Base-by-base conservation (phyloP, 2,888 invertebrate genomes). In the Eristalinus aeneus region DNA sequence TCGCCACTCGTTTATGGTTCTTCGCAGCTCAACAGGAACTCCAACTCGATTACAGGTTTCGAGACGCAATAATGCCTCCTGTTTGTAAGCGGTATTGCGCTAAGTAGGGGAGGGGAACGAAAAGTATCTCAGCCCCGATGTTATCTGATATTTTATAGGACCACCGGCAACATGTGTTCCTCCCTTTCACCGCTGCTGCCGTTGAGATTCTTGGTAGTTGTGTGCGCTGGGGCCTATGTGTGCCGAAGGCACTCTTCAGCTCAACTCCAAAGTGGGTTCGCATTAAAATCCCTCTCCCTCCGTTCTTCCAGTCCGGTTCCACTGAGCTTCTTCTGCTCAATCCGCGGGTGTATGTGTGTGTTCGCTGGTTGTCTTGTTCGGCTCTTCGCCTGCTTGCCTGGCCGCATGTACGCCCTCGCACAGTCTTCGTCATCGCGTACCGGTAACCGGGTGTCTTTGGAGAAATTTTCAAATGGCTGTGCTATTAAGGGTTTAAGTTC, bases 21-120 rank as follows among this genome's bases (percentile, higher is more conserved):
- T 8, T 46, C 16, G 12, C 27, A 56, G 34, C 27, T 56, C 27
- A 61, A 68, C 58, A 68, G 67, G 53, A 69, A 74, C 56, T 46
- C 34, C 68, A 74, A 74, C 74, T 81, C 75, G 69, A 69, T 81
- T 75, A 81, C 74, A 63, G 56, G 58, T 65, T 71, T 81, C 74
- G 34, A 81, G 60, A 81, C 75, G 80, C 64, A 75, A 69, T 68
- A 81, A 69, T 71, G 64, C 60, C 80, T 81, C 64, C 68, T 69
- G 80, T 80, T 74, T 39, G 63, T 34, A 56, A 34, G 63, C 54
- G 63, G 63, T 69, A 63, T 64, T 74, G 78, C 80, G 58, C 69
- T 75, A n/a, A n/a, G n/a, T 9, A 76, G 34, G 20, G 27, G n/a
- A 61, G 31, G 27, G 53, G 67, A 10, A 63, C 27, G 56, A 79